Conservation (phyloP, 2,888 invertebrate species). For the Stenoptilia bipunctidactyla region DNA sequence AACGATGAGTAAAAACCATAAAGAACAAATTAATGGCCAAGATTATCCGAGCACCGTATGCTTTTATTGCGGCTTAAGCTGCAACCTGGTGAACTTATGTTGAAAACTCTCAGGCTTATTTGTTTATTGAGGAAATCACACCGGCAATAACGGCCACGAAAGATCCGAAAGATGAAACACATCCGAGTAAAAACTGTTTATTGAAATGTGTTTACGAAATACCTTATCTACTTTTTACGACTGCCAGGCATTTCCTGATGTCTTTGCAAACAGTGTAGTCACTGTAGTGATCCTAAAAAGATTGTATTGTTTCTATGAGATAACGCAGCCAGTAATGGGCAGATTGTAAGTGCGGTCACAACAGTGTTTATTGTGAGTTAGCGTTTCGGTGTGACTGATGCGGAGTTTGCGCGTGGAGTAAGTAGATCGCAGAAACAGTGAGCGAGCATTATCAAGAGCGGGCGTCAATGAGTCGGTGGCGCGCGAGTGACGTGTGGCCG, state of each 20-base stretch:
- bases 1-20: constrained; percentile 3
- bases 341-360: not conserved
- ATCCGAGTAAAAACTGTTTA: no score
- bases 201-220: not conserved
- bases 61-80: constrained; percentile 30
- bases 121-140: no score
- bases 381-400: constrained; percentile 1
- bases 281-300: not conserved
- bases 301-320: not conserved
- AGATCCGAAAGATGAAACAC: no score
- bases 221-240: not conserved
- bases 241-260: not conserved
- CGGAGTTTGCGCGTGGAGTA: constrained; percentile 19
- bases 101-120: not conserved
- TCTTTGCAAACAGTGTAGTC: not conserved
- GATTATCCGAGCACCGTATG: constrained; percentile 20
- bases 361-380: not conserved
- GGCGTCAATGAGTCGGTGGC: constrained; percentile 60
- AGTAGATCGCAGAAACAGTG: constrained; percentile 32
- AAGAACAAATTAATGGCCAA: constrained; percentile 1
- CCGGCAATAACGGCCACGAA: no score
- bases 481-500: constrained; percentile 50
- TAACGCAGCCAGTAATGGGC: not conserved
- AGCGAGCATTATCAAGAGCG: constrained; percentile 34
- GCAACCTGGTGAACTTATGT: not conserved